These are phyloP conservation scores for Panagrolaimus sp. DNA, from an alignment of 1,140 invertebrate species.

Conservation along the genomic window DNA sequence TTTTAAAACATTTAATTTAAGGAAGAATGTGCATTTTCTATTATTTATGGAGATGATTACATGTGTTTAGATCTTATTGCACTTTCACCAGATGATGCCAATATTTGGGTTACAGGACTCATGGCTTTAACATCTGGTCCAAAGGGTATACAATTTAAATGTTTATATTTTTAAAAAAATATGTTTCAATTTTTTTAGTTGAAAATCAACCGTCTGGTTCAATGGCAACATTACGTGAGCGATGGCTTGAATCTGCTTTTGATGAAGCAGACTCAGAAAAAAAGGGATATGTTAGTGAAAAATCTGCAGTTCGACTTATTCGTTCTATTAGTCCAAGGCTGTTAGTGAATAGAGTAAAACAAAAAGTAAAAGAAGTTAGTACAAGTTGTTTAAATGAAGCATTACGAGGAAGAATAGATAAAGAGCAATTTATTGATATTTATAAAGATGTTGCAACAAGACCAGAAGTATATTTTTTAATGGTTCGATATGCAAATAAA, in stretches of 20 bases:
- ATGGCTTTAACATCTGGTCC: constrained; percentile 49
- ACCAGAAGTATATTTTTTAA: constrained; percentile 67
- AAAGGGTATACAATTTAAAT: constrained; percentile 32
- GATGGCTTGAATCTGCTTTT: constrained; percentile 65
- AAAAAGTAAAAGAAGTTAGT: constrained; percentile 62
- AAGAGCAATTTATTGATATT: constrained; percentile 65
- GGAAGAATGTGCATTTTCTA: constrained; percentile 67
- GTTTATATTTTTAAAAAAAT: background rate
- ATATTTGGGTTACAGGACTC: constrained; percentile 64
- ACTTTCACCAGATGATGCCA: constrained; percentile 65
- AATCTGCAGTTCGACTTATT: constrained; percentile 63
- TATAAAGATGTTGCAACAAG: constrained; percentile 67
- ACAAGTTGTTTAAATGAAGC: constrained; percentile 57
- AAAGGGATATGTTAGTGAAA: constrained; percentile 62
- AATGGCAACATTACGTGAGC: constrained; percentile 33
- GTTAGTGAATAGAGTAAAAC: constrained; percentile 61
- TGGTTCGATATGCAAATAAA: constrained; percentile 67
- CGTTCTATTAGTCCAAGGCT: constrained; percentile 63
- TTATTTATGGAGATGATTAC: constrained; percentile 66
- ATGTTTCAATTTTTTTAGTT: constrained; percentile 16
- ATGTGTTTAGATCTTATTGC: constrained; percentile 66
- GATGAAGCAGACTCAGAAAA: constrained; percentile 61
- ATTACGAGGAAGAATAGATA: constrained; percentile 62
- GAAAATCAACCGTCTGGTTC: constrained; percentile 24
- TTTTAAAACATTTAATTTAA: constrained; percentile 26